These are phyloP conservation scores for Hyperoplus lanceolatus DNA, from an alignment of 2,797 vertebrate genomes.

Conservation along the genomic window DNA sequence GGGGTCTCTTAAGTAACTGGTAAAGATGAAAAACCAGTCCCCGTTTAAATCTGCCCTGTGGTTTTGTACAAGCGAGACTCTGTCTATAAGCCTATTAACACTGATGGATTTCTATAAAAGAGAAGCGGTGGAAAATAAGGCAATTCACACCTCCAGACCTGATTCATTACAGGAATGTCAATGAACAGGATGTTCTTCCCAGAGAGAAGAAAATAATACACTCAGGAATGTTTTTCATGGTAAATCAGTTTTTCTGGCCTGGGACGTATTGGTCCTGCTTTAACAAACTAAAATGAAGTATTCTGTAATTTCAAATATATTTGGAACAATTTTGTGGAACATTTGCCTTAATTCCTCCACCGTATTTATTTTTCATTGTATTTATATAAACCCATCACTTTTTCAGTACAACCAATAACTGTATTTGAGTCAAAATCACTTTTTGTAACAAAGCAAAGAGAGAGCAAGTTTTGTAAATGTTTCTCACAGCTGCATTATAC, in stretches of 20 bases:
- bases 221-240: not conserved
- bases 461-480: no score
- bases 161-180: constrained; percentile 49
- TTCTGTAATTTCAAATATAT: not conserved
- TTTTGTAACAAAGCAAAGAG: not conserved
- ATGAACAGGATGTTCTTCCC: constrained; percentile 5
- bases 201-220: not conserved
- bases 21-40: constrained; percentile 49
- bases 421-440: not conserved
- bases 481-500: not conserved
- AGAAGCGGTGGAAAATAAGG: not conserved
- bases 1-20: constrained; percentile 64
- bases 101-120: constrained; percentile 32
- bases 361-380: not conserved
- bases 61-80: constrained; percentile 25
- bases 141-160: constrained; percentile 35
- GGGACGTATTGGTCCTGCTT: no score
- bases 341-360: not conserved
- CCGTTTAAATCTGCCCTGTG: constrained; percentile 9
- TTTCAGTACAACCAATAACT: not conserved
- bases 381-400: not conserved
- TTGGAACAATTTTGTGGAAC: not conserved
- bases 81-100: constrained; percentile 58
- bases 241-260: not conserved
- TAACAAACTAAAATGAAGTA: not conserved